These are phyloP conservation scores for Callionymus lyra DNA, from an alignment of 2,113 vertebrate genomes.

Conservation along the genomic window DNA sequence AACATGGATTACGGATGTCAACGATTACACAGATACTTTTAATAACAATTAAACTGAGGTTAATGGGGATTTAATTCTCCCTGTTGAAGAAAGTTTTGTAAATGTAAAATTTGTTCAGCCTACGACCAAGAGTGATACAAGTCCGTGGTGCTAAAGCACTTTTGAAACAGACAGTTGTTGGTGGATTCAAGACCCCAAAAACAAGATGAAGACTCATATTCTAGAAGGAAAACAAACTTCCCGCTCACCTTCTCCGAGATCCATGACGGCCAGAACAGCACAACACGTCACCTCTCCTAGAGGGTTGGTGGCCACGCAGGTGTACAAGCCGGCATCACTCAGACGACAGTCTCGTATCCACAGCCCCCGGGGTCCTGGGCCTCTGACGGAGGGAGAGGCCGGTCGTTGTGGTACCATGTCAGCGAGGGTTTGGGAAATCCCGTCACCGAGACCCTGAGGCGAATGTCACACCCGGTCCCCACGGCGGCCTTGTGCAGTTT, in stretches of 20 bases:
- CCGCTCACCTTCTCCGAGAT: conserved; percentile 73
- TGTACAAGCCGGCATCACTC: conserved; percentile 78
- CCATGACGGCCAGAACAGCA: conserved; percentile 78
- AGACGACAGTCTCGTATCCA: conserved; percentile 81
- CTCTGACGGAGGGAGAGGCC: conserved; percentile 49
- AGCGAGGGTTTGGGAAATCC: conserved; percentile 77
- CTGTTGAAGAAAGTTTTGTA: no score
- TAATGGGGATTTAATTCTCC: no score
- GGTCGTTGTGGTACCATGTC: conserved; percentile 79
- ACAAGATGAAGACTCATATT: no score
- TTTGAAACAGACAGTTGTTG: no score
- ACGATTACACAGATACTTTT: no score
- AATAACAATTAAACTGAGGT: no score
- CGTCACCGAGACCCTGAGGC: conserved; percentile 74
- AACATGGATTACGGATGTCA: no score
- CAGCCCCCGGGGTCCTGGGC: conserved; percentile 76
- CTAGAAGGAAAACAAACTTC: no score
- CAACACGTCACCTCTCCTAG: conserved; percentile 75
- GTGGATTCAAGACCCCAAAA: no score
- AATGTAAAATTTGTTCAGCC: no score
- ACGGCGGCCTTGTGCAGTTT: conserved; percentile 81
- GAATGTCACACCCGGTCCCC: conserved; percentile 78
- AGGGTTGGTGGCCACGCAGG: conserved; percentile 77
- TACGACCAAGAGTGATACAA: no score
- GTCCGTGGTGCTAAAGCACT: no score